These are phyloP conservation scores for Pterobdella sp. DNA, from an alignment of 2,888 invertebrate genomes.

Conservation along the genomic window DNA sequence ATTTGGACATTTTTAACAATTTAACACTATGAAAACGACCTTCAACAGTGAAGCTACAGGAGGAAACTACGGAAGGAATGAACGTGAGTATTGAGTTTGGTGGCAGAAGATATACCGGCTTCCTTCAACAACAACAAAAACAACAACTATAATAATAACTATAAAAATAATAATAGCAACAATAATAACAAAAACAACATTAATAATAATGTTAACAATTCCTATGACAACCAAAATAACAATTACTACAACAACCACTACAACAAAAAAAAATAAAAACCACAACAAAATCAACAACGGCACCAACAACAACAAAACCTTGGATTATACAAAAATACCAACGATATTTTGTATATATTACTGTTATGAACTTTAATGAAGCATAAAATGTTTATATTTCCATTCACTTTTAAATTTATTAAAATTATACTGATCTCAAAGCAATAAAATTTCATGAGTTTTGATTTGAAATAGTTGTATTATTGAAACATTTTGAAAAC, in stretches of 20 bases:
- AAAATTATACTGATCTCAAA: too few species aligned
- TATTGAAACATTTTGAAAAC: too few species aligned
- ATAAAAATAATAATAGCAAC: background rate
- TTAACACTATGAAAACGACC: background rate
- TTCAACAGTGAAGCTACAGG: background rate
- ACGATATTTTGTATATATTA: too few species aligned
- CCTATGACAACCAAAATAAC: background rate
- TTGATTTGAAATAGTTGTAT: too few species aligned
- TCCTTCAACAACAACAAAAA: slow-evolving; percentile 16
- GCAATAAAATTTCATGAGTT: too few species aligned
- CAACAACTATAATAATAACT: slow-evolving; percentile 12
- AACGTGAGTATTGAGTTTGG: slow-evolving; percentile 4
- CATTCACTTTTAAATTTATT: too few species aligned
- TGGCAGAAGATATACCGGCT: slow-evolving; percentile 5
- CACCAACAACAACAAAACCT: background rate
- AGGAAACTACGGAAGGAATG: slow-evolving; percentile 1
- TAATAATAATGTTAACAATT: background rate
- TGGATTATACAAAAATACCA: too few species aligned
- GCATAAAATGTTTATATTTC: too few species aligned
- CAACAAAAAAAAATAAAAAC: background rate
- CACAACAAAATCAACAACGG: background rate
- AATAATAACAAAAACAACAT: background rate
- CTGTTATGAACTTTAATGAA: too few species aligned
- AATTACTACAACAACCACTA: slow-evolving; percentile 2
- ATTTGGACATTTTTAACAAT: background rate